Percentiles rank a stretch among this genome's conserved stretches.
Evolutionary conservation across 2,888 invertebrate genomes (phyloP).

Genomic region (Drosophila birchii): DNA sequence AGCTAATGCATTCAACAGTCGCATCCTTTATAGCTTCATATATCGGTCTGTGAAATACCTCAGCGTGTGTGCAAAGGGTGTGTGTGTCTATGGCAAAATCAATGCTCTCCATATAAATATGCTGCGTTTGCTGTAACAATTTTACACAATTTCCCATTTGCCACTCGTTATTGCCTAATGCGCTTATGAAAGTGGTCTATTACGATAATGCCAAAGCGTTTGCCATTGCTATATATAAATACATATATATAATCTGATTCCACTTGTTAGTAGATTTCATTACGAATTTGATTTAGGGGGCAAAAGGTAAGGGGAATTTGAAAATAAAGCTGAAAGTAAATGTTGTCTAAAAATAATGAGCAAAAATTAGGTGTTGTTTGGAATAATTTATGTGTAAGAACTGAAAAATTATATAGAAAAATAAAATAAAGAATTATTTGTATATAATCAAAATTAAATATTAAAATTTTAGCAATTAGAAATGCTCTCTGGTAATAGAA

Average conservation of each 20-base stretch:
- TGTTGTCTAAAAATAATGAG: background rate
- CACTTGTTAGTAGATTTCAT: background rate
- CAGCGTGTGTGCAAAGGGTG: conserved; percentile 1
- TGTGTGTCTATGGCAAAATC: conserved; percentile 42
- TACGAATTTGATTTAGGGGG: background rate
- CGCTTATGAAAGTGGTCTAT: conserved; percentile 22
- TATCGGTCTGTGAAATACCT: conserved; percentile 19
- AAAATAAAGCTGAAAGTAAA: background rate
- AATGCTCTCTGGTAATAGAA: background rate
- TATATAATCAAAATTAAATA: too few species aligned
- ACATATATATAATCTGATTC: conserved; percentile 4
- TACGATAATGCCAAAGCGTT: conserved; percentile 11
- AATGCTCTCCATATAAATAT: conserved; percentile 41
- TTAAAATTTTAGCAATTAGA: too few species aligned
- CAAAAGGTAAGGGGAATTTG: background rate
- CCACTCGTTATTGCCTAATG: conserved; percentile 41
- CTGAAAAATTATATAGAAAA: background rate
- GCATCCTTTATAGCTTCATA: conserved; percentile 32
- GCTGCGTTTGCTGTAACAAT: conserved; percentile 48
- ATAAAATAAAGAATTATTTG: too few species aligned
- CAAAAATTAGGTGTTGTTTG: rapidly evolving
- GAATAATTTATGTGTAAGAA: background rate
- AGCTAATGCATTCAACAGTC: conserved; percentile 53
- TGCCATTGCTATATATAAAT: background rate
- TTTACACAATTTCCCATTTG: conserved; percentile 48